These are phyloP conservation scores for Moxostoma hubbsi DNA, from an alignment of 2,797 vertebrate genomes.

Conservation along the genomic window DNA sequence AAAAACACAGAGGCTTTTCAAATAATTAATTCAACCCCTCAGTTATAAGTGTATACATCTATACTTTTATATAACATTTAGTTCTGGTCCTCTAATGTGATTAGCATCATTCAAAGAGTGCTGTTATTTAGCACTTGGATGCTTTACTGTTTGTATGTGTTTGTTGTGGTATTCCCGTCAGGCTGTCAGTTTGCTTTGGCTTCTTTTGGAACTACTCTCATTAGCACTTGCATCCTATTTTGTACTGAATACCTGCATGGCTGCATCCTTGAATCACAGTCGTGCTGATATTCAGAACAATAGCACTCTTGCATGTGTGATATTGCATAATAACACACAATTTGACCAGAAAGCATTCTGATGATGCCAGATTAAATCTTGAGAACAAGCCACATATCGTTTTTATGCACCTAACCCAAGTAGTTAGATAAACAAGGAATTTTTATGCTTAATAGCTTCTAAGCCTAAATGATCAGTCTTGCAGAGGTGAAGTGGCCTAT, in stretches of 20 bases:
- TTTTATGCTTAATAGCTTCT: constrained; percentile 35
- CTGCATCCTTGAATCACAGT: no score
- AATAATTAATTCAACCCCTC: constrained; percentile 32
- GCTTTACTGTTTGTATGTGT: no score
- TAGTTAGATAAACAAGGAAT: constrained; percentile 41
- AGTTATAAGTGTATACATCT: not conserved
- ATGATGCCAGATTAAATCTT: constrained; percentile 37
- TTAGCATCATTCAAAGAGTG: no score
- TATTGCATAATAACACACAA: constrained; percentile 18
- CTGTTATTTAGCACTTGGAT: no score
- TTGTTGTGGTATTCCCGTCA: no score
- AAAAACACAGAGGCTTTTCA: constrained; percentile 29
- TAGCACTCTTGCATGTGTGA: not conserved
- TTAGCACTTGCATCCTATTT: no score
- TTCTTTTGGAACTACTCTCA: no score
- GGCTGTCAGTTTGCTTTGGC: no score
- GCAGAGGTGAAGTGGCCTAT: constrained; percentile 29
- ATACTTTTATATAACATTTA: no score
- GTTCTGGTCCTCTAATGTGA: no score
- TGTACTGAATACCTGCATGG: no score
- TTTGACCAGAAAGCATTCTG: constrained; percentile 38
- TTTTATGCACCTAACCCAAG: constrained; percentile 26
- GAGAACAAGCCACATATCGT: constrained; percentile 7
- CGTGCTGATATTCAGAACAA: no score
- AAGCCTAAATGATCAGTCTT: constrained; percentile 49